These are phyloP conservation scores for Anolis apletophallus DNA, from an alignment of 2,797 vertebrate genomes.

Conservation along the genomic window DNA sequence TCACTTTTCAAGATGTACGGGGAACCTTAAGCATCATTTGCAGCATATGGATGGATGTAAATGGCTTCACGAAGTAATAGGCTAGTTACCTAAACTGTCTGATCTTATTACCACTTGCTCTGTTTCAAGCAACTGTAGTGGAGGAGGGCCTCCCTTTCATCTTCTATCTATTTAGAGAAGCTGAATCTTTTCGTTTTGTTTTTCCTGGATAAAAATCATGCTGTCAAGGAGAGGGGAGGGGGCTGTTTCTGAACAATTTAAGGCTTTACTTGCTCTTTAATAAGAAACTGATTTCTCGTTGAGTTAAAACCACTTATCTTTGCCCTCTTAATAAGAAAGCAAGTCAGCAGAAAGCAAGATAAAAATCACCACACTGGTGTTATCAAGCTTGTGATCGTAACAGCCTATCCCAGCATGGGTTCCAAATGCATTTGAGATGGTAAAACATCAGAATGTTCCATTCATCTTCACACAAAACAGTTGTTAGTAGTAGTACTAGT, in stretches of 20 bases:
- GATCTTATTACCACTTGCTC: conserved; percentile 62
- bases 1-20: conserved; percentile 69
- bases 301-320: conserved; percentile 68
- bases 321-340: conserved; percentile 67
- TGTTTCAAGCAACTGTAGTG: conserved; percentile 62
- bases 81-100: conserved; percentile 63
- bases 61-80: conserved; percentile 70
- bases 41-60: conserved; percentile 71
- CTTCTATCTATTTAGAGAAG: conserved; percentile 50
- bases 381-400: conserved; percentile 55
- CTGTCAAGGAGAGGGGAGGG: conserved; percentile 15
- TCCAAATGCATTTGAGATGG: conserved; percentile 60
- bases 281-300: conserved; percentile 60
- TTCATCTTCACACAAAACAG: conserved; percentile 48
- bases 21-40: conserved; percentile 70
- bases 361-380: conserved; percentile 59
- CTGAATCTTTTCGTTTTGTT: conserved; percentile 40
- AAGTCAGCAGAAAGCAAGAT: conserved; percentile 63
- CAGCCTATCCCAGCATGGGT: conserved; percentile 8
- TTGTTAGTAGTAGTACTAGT: no score
- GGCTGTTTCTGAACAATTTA: conserved; percentile 42
- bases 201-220: conserved; percentile 60
- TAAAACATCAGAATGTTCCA: conserved; percentile 53
- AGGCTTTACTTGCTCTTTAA: conserved; percentile 51
- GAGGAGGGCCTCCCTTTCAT: conserved; percentile 51